These are phyloP conservation scores for Terebella lapidaria DNA, from an alignment of 2,888 invertebrate genomes.

Conservation along the genomic window DNA sequence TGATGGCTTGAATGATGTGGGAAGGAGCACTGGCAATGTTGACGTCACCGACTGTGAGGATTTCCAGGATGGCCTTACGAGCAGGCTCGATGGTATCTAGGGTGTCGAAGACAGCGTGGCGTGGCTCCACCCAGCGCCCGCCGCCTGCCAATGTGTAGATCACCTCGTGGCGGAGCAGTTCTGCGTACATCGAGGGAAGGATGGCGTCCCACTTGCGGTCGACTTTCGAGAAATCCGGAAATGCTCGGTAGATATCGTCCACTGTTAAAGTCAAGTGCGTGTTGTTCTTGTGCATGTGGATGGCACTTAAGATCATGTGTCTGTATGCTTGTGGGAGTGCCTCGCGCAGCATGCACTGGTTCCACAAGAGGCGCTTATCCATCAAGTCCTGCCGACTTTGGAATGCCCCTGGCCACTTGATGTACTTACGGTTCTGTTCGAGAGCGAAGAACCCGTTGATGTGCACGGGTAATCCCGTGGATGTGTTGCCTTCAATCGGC, in stretches of 20 bases:
- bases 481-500: conserved; percentile 31
- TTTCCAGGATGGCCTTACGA: conserved; percentile 14
- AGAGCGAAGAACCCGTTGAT: conserved; percentile 46
- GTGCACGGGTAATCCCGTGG: conserved; percentile 46
- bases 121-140: conserved; percentile 17
- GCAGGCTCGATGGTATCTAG: conserved; percentile 14
- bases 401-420: conserved; percentile 22
- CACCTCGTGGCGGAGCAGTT: conserved; percentile 19
- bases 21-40: conserved; percentile 19
- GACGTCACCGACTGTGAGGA: conserved; percentile 7
- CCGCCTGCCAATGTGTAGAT: conserved; percentile 14
- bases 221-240: conserved; percentile 21
- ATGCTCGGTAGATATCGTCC: conserved; percentile 23
- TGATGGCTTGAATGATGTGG: conserved; percentile 23
- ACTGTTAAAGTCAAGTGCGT: conserved; percentile 10
- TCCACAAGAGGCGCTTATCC: conserved; percentile 42
- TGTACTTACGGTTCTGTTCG: conserved; percentile 35
- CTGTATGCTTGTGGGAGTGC: conserved; percentile 37
- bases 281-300: conserved; percentile 14
- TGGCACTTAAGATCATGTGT: conserved; percentile 25
- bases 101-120: conserved; percentile 24
- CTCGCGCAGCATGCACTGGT: conserved; percentile 37
- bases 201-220: conserved; percentile 20
- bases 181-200: conserved; percentile 18
- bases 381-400: conserved; percentile 24